Evolutionary conservation across 2,888 invertebrate genomes (phyloP), one percentile per base, ranked within the genome.

Genomic region (Oeneis ivallda): DNA sequence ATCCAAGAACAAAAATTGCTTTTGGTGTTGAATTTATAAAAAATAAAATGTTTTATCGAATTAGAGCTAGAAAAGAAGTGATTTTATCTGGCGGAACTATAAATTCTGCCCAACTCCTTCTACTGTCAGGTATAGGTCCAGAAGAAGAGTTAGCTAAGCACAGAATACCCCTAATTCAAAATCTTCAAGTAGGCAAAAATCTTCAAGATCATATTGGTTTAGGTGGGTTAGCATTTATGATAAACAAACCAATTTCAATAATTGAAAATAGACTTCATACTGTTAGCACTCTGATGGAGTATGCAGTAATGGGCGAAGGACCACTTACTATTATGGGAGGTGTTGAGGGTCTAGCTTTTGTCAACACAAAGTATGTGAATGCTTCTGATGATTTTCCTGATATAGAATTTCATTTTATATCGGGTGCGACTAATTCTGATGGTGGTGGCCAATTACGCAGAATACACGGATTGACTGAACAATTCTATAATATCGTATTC

Each of bases 21-120:
- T 96, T 95, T 80, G 97, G 97, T 0, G 95, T 98, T 0, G 96
- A 97, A 79, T 96, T 97, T 76, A 86, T 96, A 2, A 93, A 96
- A 53, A 94, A 96, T 61, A 95, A 95, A 58, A 94, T 95, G 85
- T 79, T 95, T 0, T 94, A 95, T 75, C 93, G 95, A 58, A 94
- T 97, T 1, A 89, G 95, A 66, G 97, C 97, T 0, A 93, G 93
- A 41, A 97, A 96, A 80, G 98, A 98, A 83, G 96, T 99, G 0
- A 96, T 99, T 58, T 80, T 99, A 1, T 96, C 97, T 0, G 98
- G 96, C 0, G 99, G 99, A 0, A 94, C 98, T 0, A 93, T 99
- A 0, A 98, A 98, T 80, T 96, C 98, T 0, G 98, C 99, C 0
- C 99, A 99, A 80, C 79, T 99, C 2, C 85, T 99, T 47, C 97